Conservation (phyloP, 2,113 vertebrate genomes). For the Calidris pygmaea region DNA sequence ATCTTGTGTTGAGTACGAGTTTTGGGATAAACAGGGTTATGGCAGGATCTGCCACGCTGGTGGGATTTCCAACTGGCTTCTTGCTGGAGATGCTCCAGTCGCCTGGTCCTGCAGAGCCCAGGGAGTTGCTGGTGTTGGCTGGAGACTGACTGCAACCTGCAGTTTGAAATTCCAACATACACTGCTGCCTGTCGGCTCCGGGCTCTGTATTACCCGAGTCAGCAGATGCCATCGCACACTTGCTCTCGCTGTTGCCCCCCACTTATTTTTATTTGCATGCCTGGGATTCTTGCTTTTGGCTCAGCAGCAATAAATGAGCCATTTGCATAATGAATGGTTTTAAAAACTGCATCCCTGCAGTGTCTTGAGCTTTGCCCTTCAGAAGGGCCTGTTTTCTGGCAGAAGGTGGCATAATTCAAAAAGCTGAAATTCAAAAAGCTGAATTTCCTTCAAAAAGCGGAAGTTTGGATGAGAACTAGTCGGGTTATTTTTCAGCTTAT, state of each 20-base stretch:
- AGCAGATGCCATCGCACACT: conserved; percentile 1
- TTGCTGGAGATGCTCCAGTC: not conserved
- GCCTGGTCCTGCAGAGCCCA: not conserved
- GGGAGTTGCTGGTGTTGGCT: not conserved
- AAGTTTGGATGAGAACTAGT: not conserved
- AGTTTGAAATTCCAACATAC: rapidly evolving
- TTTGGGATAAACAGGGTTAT: not conserved
- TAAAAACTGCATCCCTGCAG: not conserved
- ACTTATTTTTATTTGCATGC: conserved; percentile 43
- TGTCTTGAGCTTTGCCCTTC: conserved; percentile 25
- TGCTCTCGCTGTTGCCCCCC: not conserved
- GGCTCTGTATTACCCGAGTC: not conserved
- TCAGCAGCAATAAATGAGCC: conserved; percentile 34
- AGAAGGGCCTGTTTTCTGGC: not conserved
- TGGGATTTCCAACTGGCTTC: not conserved
- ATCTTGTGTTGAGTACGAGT: not conserved
- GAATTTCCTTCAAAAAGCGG: too few relatives aligned
- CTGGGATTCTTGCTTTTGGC: conserved; percentile 49
- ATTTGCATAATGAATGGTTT: conserved; percentile 60
- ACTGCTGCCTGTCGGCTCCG: not conserved
- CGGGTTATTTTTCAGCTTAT: not conserved
- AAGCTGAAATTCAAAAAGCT: not conserved
- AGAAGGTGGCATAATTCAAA: not conserved
- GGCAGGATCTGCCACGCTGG: not conserved
- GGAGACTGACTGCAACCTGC: not conserved